Evolutionary conservation across 2,888 invertebrate species (phyloP), one percentile per base, ranked within the genome.

Genomic region (Spodoptera exigua): DNA sequence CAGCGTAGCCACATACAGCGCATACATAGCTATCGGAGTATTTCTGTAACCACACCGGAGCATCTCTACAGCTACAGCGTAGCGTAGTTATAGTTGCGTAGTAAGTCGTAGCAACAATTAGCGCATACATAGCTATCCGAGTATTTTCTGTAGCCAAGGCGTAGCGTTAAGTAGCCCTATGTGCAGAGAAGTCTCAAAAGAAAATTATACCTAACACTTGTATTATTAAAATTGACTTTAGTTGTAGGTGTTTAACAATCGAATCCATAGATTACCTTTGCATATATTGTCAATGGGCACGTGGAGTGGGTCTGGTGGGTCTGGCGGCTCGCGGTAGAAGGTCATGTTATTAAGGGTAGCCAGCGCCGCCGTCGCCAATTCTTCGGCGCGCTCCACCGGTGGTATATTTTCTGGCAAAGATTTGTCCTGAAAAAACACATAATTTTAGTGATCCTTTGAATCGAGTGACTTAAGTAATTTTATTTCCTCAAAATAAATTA

Each of bases 271-370:
- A 11, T 21, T 72, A 92, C 92, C 89, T 86, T 82, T 85, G 66
- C 98, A 95, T 2, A 98, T 96, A 47, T 97, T 91, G 82, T 98
- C 98, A 1, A 97, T 96, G 54, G 96, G 93, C 17, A 97, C 96
- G 61, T 97, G 93, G 54, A 96, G 95, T 0, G 96, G 95, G 86
- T 97, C 97, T 3, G 81, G 84, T 10, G 78, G 89, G 53, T 77
- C 90, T 47, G 82, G 91, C 76, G 88, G 86, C 39, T 93, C 95
- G 52, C 96, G 94, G 86, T 97, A 97, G 88, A 96, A 98, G 2
- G 98, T 97, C 53, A 98, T 92, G 88, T 98, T 98, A 88, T 98
- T 98, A 63, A 98, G 93, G 0, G 98, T 97, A 9, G 97, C 97
- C 44, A 98, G 90, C 12, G 97, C 96, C 4, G 97, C 97, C 62